Evolutionary conservation across 2,113 vertebrate genomes (phyloP), one percentile per base, ranked within the genome.

Genomic region (Proteles cristata): DNA sequence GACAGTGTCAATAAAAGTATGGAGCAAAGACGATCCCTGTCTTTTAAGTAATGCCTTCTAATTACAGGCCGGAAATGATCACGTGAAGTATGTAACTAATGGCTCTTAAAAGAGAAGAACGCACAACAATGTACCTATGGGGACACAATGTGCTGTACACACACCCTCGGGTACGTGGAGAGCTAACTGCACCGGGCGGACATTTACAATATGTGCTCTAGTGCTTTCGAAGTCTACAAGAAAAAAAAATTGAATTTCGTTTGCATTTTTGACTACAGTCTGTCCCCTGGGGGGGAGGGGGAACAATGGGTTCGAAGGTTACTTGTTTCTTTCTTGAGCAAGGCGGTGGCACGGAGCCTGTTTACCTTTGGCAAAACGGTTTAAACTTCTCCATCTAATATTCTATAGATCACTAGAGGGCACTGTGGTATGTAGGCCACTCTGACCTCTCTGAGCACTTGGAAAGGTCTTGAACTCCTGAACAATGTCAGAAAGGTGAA

Each of bases 341-440:
- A 95, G 39, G 26, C 0, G 84, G 74, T 19, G 88, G 82, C 11
- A 61, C 1, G 39, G 0, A 58, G 26, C 82, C 77, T 25, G 58
- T 50, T 50, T 33, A 79, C 77, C 89, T 89, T 95, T 88, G 96
- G 96, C 87, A 68, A 95, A 97, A 93, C 96, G 79, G 71, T 65
- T 53, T 93, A 16, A 95, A 97, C 93, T 97, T 97, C 96, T 97
- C 96, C 79, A 77, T 81, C 74, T 45, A 92, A 93, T 95, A 91
- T 81, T 85, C 85, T 96, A 96, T 43, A 88, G 65, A 98, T 99
- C 99, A 99, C 99, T 99, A 99, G 99, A 99, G 99, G 99, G 99
- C 99, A 99, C 99, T 99, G 99, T 99, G 98, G 99, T 98, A 99
- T 99, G 98, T 98, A 98, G 95, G 98, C 98, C 99, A 97, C 97